phyloP scores from a whole-genome alignment of 2,113 vertebrate genomes.

The Gnathonemus echidnorhynchus region DNA sequence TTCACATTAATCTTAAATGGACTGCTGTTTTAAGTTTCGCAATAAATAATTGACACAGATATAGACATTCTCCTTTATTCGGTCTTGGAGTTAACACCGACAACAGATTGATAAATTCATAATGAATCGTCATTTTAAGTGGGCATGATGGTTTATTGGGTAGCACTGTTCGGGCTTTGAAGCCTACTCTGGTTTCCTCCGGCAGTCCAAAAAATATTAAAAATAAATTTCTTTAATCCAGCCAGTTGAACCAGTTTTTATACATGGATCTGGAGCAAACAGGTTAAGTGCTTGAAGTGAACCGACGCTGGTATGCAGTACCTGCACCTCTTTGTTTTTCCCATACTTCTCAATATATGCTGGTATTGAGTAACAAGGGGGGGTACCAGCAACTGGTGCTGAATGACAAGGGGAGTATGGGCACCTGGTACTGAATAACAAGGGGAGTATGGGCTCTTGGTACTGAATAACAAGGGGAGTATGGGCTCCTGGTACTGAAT shows the following conservation, averaged over 20 bases:
- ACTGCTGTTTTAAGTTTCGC: neutral
- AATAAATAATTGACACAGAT: neutral
- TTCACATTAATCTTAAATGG: neutral
- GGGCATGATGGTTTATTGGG: neutral
- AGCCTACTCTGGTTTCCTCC: neutral
- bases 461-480: no score
- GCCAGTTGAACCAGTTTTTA: neutral
- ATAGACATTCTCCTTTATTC: neutral
- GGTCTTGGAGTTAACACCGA: neutral
- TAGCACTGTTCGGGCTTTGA: neutral
- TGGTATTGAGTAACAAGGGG: neutral
- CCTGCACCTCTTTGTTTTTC: neutral
- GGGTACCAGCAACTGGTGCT: no score
- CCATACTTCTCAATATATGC: neutral
- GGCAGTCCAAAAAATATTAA: neutral
- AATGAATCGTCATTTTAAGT: neutral
- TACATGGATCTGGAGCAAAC: neutral
- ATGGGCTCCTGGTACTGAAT: no score
- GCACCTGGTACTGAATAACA: neutral
- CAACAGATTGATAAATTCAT: neutral
- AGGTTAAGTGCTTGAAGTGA: neutral
- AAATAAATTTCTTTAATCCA: neutral
- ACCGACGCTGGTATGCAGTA: neutral
- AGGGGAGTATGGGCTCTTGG: neutral
- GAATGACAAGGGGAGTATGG: no score